phyloP scores from a whole-genome alignment of 1,140 invertebrate species.

The Leptopilina clavipes region DNA sequence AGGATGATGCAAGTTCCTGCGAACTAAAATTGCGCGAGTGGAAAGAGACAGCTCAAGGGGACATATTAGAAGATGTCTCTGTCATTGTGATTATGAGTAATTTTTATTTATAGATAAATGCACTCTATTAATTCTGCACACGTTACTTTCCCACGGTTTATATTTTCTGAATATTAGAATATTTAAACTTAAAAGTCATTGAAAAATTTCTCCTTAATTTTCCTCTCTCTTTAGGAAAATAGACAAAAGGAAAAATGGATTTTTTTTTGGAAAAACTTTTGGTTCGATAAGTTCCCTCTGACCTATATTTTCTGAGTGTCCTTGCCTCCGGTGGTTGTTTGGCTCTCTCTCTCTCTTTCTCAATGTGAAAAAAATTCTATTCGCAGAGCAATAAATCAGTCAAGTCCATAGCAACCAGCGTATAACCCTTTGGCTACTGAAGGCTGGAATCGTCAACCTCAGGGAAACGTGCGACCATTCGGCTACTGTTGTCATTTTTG shows the following conservation, averaged over 20 bases:
- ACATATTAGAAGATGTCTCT: neutral
- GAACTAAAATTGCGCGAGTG: neutral
- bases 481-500: constrained; percentile 48
- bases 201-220: too few species aligned
- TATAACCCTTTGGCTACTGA: constrained; percentile 50
- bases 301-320: constrained; percentile 25
- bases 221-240: too few species aligned
- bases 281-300: neutral
- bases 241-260: too few species aligned
- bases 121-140: neutral
- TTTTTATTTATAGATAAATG: constrained; percentile 18
- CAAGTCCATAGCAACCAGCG: constrained; percentile 22
- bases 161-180: too few species aligned
- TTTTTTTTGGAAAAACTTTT: neutral
- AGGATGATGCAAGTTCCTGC: constrained; percentile 24
- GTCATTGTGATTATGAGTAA: constrained; percentile 10
- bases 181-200: too few species aligned
- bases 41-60: constrained; percentile 16
- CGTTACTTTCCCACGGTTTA: neutral
- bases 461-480: constrained; percentile 35
- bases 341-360: neutral
- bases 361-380: constrained; percentile 63
- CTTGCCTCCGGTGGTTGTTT: too few species aligned
- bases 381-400: constrained; percentile 68
- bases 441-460: constrained; percentile 35